Evolutionary conservation across 2,888 invertebrate genomes (phyloP), one percentile per base, ranked within the genome.

Genomic region (Beris morrisii): DNA sequence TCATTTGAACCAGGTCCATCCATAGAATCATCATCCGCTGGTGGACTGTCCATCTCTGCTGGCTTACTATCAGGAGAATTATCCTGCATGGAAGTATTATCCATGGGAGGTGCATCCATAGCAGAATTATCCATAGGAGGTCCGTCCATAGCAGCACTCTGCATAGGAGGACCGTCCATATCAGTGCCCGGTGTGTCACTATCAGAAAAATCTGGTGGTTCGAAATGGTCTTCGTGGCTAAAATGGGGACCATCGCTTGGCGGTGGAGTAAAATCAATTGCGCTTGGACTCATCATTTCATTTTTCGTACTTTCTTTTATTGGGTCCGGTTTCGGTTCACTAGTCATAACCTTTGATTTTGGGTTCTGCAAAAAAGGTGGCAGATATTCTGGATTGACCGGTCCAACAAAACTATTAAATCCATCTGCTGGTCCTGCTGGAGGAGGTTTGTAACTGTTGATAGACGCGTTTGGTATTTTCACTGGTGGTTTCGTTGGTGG

Each of bases 371-470:
- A 15, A 11, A 54, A 54, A 48, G 55, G 32, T 70, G 73, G 73
- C 11, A 75, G 58, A 55, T 74, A 71, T 32, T 71, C 72, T 0
- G 74, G 73, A 68, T 67, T 74, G 6, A 68, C 68, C 11, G 74
- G 78, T 48, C 74, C 75, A 7, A 73, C 71, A 48, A 75, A 76
- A 1, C 71, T 38, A 32, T 73, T 74, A 61, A 59, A 38, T 50
- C 64, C 61, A 4, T 31, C 45, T 2, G 73, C 38, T 6, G 74
- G 73, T 4, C 80, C 79, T 0, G 79, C 77, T 4, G 80, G 73
- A 38, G 79, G 77, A 5, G 79, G 75, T 30, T 77, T 70, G 68
- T 80, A 80, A 67, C 81, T 81, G 3, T 74, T 75, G 4, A 78
- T 70, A 2, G 65, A 30, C 53, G 74, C 74, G 5, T 75, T 74